Percentiles rank a stretch among this genome's conserved stretches.
Conservation (phyloP, 2,888 invertebrate species). For the Leucania comma region DNA sequence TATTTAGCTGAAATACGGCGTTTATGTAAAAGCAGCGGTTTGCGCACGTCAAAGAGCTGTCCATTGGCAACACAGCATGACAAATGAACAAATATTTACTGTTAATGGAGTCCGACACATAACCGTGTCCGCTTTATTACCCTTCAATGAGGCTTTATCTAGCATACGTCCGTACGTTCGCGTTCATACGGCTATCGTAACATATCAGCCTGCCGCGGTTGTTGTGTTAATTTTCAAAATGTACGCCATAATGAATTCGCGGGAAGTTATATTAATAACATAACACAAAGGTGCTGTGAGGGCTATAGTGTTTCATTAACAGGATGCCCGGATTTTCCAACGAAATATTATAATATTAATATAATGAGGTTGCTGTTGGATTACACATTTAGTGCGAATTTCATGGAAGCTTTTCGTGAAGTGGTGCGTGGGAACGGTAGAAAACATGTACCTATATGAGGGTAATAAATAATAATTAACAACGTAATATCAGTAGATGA, state of each 20-base stretch:
- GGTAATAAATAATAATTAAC: constrained; percentile 28
- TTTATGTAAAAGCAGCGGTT: constrained; percentile 67
- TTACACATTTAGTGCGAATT: constrained; percentile 21
- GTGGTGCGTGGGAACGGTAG: constrained; percentile 2
- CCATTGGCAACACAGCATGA: constrained; percentile 71
- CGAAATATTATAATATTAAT: constrained; percentile 43
- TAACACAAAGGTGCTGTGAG: constrained; percentile 38
- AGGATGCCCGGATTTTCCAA: constrained; percentile 40
- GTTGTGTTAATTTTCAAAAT: constrained; percentile 62
- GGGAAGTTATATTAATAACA: constrained; percentile 41
- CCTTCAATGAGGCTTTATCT: constrained; percentile 66
- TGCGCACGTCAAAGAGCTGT: constrained; percentile 70
- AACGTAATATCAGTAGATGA: not conserved
- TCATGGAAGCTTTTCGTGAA: constrained; percentile 19
- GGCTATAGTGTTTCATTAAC: constrained; percentile 46
- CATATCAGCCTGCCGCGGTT: constrained; percentile 32
- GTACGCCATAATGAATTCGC: constrained; percentile 54
- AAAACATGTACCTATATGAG: not conserved
- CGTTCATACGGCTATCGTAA: constrained; percentile 40
- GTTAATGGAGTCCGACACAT: constrained; percentile 81
- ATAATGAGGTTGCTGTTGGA: constrained; percentile 13
- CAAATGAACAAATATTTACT: constrained; percentile 84
- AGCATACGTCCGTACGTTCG: constrained; percentile 41
- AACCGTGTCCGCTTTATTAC: constrained; percentile 73
- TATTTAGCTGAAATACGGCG: constrained; percentile 57